Evolutionary conservation across 2,113 vertebrate genomes (phyloP), one percentile per base, ranked within the genome.

Genomic region (Triplophysa dalaica): DNA sequence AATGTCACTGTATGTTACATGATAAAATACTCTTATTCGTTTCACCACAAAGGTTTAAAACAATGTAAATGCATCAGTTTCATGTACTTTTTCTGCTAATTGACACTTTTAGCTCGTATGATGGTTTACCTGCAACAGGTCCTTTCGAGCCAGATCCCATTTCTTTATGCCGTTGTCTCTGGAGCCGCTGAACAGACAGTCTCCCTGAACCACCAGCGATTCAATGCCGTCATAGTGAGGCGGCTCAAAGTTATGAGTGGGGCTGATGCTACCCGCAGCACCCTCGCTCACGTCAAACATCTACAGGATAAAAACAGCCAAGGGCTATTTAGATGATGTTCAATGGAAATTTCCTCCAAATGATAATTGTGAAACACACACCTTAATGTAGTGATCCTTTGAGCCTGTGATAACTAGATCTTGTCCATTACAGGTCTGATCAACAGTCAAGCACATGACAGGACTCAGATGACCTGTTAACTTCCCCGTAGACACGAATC

Each of bases 201-300:
- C 95, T 4, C 96, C 95, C 83, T 94, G 94, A 82, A 99, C 94
- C 78, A 95, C 94, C 81, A 99, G 92, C 0, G 97, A 95, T 91
- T 99, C 98, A 22, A 99, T 98, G 11, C 98, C 98, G 54, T 99
- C 98, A 52, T 99, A 99, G 86, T 99, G 98, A 13, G 98, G 98
- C 0, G 98, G 98, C 75, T 98, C 97, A 67, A 98, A 97, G 92
- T 97, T 98, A 90, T 97, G 94, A n/a, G 96, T 94, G 16, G 98
- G 96, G 72, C 91, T 89, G 76, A 98, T 91, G 26, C 93, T 96
- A 64, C 97, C 97, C 87, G 96, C 91, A 82, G 95, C 94, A 11
- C 96, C 96, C 89, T 98, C 97, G 5, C 93, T 92, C 86, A 99
- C 96, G 77, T 99, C 98, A 22, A 99, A 99, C 92, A 99, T 94